Base-by-base conservation (phyloP, 2,797 vertebrate genomes). In the Pipistrellus pipistrellus region DNA sequence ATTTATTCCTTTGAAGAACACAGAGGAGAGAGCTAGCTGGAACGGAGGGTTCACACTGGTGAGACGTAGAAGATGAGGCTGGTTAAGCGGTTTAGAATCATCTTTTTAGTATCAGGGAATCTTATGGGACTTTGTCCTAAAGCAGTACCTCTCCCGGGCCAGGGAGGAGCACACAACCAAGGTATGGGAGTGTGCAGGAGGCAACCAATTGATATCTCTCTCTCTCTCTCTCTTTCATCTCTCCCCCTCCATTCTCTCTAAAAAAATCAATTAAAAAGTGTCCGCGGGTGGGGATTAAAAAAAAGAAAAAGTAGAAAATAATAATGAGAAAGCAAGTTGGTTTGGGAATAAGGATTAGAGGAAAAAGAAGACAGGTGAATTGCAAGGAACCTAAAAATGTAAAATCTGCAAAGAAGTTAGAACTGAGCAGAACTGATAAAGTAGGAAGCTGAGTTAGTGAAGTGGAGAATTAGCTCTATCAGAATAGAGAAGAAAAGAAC, bases 1-100 rank as follows among this genome's bases (percentile, higher is more conserved):
- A 0, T 76, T 90, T 46, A 80, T 20, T 59, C 59, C 80, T 85
- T 93, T 76, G 46, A 88, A 69, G 78, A 75, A n/a, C 82, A 66
- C n/a, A 38, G 77, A 84, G 66, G 72, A 73, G 72, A 72, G 48
- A 48, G 57, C 84, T 92, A 8, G 35, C 69, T 78, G 23, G 59
- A 73, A 14, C 51, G n/a, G 59, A 81, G 35, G 30, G 69, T 62
- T 85, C 59, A 30, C 21, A 10, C 25, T 35, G n/a, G 14, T 27
- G 76, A 91, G 66, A 20, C 44, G 2, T 66, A 44, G 80, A 88
- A 44, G 41, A 57, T 32, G 41, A 69, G 68, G 23, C 64, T 66
- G 59, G 10, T 8, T 53, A 51, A 10, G 13, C 35, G 53, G 57
- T 55, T n/a, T 2, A 91, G n/a, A 68, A 32, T 38, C 27, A 4